phyloP scores from a whole-genome alignment of 1,140 invertebrate genomes.

The Drosophila tsacasi region DNA sequence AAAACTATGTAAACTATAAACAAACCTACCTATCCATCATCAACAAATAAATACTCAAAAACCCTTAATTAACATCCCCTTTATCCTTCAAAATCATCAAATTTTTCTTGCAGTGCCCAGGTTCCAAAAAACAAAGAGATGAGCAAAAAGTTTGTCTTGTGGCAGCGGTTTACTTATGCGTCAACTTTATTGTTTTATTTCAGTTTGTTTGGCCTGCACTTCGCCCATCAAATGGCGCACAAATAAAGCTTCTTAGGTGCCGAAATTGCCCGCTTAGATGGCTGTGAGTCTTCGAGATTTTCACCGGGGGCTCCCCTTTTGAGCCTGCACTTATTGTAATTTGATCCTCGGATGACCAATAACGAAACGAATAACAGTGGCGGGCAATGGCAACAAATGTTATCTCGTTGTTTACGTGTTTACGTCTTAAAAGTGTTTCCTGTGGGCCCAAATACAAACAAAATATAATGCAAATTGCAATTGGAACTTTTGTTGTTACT shows the following conservation, averaged over 20 bases:
- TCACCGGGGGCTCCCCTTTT: constrained; percentile 10
- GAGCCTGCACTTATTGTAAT: constrained; percentile 62
- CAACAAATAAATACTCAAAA: neutral
- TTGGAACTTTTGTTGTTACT: constrained; percentile 26
- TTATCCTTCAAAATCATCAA: neutral
- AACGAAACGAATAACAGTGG: constrained; percentile 10
- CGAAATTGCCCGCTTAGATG: constrained; percentile 48
- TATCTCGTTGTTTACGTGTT: constrained; percentile 48
- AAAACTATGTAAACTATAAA: accelerated
- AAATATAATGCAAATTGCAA: constrained; percentile 34
- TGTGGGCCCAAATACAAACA: neutral
- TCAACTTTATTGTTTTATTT: constrained; percentile 44
- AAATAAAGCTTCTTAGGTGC: constrained; percentile 58
- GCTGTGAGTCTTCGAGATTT: constrained; percentile 11
- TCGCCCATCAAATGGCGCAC: constrained; percentile 29
- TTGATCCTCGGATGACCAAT: constrained; percentile 54
- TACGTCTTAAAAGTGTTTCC: constrained; percentile 29
- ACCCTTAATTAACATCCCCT: accelerated
- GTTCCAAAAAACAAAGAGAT: constrained; percentile 2
- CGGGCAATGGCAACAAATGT: constrained; percentile 34
- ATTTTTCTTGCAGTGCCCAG: constrained; percentile 22
- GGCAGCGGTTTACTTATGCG: constrained; percentile 15
- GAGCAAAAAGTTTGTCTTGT: constrained; percentile 34
- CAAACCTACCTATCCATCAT: too few relatives aligned
- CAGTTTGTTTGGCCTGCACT: constrained; percentile 71